Evolutionary conservation across 2,888 invertebrate genomes (phyloP).

Genomic region (Hoplodrina blanda): DNA sequence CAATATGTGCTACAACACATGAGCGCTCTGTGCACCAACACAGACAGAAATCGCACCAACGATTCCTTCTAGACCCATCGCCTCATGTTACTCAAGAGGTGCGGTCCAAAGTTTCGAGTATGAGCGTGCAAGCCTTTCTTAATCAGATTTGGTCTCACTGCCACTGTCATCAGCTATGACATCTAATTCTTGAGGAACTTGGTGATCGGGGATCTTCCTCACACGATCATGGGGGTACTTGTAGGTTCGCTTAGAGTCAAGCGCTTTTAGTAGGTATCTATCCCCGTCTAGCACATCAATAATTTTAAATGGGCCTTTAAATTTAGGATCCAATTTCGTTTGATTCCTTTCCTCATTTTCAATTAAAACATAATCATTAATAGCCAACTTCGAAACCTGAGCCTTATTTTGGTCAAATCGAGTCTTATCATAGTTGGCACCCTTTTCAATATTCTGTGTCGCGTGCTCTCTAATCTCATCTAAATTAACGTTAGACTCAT

Average conservation of each 20-base stretch:
- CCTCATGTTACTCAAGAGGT: too few relatives aligned
- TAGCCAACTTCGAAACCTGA: neutral
- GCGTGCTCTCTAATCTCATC: neutral
- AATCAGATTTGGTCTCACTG: neutral
- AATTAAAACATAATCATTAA: conserved; percentile 17
- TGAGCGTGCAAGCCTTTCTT: too few relatives aligned
- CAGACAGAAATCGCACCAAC: too few relatives aligned
- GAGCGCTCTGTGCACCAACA: too few relatives aligned
- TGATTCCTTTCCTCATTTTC: conserved; percentile 22
- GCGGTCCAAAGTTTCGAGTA: too few relatives aligned
- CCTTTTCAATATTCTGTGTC: neutral
- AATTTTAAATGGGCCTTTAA: conserved; percentile 12
- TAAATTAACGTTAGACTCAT: neutral
- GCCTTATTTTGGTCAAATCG: conserved; percentile 17
- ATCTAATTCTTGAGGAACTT: neutral
- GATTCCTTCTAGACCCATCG: too few relatives aligned
- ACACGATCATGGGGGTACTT: conserved; percentile 27
- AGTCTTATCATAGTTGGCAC: conserved; percentile 4
- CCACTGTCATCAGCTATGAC: conserved; percentile 1
- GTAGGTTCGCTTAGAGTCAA: conserved; percentile 10
- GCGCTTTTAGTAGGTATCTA: conserved; percentile 8
- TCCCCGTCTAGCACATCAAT: conserved; percentile 9
- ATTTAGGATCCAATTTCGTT: conserved; percentile 22
- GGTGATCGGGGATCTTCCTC: conserved; percentile 10
- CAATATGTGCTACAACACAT: too few relatives aligned